Evolutionary conservation across 2,797 vertebrate genomes (phyloP).

Genomic region (Sardinella longiceps): DNA sequence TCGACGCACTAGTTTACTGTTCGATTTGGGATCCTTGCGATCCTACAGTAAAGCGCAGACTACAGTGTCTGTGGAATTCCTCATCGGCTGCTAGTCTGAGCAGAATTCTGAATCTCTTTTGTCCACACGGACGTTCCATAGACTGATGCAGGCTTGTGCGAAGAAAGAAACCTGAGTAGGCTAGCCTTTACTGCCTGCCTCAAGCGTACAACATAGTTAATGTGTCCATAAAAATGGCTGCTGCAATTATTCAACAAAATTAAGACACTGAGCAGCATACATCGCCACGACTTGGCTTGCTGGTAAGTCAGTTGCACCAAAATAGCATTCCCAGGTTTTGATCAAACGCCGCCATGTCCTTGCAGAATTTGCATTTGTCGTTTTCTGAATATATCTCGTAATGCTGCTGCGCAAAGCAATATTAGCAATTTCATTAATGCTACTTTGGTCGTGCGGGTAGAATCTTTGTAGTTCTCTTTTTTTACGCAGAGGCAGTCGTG

Average conservation of each 20-base stretch:
- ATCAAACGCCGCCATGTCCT: conserved; percentile 27
- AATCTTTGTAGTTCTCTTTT: conserved; percentile 4
- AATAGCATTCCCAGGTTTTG: conserved; percentile 13
- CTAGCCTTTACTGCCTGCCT: neutral
- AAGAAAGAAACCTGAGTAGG: conserved; percentile 19
- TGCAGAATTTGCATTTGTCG: neutral
- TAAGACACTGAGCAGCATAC: conserved; percentile 12
- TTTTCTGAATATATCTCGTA: neutral
- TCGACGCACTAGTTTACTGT: neutral
- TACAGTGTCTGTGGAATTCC: conserved; percentile 24
- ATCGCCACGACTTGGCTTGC: conserved; percentile 21
- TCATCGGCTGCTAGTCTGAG: conserved; percentile 18
- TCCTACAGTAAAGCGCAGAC: conserved; percentile 10
- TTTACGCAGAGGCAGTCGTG: conserved; percentile 43
- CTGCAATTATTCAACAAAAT: neutral
- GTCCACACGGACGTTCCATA: conserved; percentile 25
- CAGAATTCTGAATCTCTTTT: conserved; percentile 24
- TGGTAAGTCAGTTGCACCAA: conserved; percentile 45
- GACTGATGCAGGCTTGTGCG: conserved; percentile 13
- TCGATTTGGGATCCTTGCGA: neutral
- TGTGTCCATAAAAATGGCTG: conserved; percentile 17
- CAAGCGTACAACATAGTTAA: neutral
- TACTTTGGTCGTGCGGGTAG: neutral
- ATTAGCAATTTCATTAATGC: neutral
- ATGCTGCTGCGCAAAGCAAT: neutral